Evolutionary conservation across 2,888 invertebrate species (phyloP), one percentile per base, ranked within the genome.

Genomic region (Apotomis betuletana): DNA sequence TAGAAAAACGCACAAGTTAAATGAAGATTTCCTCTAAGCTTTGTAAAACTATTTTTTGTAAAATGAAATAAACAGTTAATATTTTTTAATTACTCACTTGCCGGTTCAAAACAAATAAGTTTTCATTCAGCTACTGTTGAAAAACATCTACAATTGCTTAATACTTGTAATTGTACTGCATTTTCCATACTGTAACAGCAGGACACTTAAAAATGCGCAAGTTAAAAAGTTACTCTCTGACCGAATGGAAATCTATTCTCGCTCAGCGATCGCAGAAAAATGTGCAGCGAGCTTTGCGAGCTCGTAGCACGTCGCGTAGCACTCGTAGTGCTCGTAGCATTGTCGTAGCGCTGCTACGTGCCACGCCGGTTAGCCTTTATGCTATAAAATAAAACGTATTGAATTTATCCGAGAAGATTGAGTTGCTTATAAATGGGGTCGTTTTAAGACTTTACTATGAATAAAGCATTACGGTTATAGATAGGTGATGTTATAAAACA

Each of bases 271-370:
- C 4, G 36, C 36, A 62, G 51, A 12, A 27, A 49, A 62, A 51
- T 62, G 62, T 46, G 49, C 51, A 36, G 13, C 27, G 12, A 51
- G 41, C 41, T 5, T 41, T 61, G 61, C 15, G 44, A 41, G 46
- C 36, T 10, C 59, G 59, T 60, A 60, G 59, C 59, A 49, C 62
- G 60, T 60, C 15, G 62, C 27, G 65, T 57, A 65, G 65, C 27
- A 15, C 60, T 13, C 38, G 62, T 52, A 63, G 62, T 38, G 62
- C 62, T 44, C 64, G 54, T 64, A 55, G 64, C 55, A 46, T 65
- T 65, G 46, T 57, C 46, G 65, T 57, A 65, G 65, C 65, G 44
- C 27, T 27, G 55, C 46, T 65, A 65, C 65, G 65, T 65, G 65
- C 27, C 5, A n/a, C 57, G 55, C 54, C 27, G 12, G 10, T 15